A percentile compares a stretch with the other conserved stretches of the same genome.
phyloP scores from a whole-genome alignment of 2,888 invertebrate genomes.

The Sturmia bella region DNA sequence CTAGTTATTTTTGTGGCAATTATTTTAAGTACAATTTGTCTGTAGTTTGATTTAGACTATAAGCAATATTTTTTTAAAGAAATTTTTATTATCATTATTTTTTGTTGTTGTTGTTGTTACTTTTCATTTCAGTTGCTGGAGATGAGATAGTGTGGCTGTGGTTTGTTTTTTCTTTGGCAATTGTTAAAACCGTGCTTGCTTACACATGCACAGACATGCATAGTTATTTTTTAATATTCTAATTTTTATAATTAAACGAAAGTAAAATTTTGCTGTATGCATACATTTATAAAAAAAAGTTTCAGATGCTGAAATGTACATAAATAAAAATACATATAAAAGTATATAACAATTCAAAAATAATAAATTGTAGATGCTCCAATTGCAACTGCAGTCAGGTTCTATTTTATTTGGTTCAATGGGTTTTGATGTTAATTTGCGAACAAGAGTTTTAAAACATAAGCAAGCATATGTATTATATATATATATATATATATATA shows the following conservation, averaged over 20 bases:
- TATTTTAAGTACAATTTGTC: conserved; percentile 66
- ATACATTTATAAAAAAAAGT: neutral
- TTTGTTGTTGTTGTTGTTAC: conserved; percentile 28
- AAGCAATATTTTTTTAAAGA: conserved; percentile 4
- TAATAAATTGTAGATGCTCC: conserved; percentile 10
- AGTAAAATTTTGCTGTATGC: conserved; percentile 49
- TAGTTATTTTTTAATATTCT: conserved; percentile 54
- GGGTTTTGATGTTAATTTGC: conserved; percentile 78
- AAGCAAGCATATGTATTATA: neutral
- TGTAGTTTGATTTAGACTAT: conserved; percentile 57
- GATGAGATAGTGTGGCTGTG: conserved; percentile 27
- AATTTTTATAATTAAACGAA: conserved; percentile 53
- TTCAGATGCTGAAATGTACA: neutral
- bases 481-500: too few relatives aligned
- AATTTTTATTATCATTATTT: conserved; percentile 16
- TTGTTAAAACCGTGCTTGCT: neutral
- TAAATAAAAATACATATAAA: neutral
- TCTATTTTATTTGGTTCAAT: conserved; percentile 75
- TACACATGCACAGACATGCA: neutral
- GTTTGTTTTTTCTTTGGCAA: conserved; percentile 35
- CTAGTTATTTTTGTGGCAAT: conserved; percentile 61
- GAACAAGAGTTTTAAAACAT: conserved; percentile 9
- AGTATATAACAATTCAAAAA: conserved; percentile 2
- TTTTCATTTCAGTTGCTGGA: conserved; percentile 47
- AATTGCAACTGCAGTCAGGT: conserved; percentile 53